Base-by-base conservation (phyloP, 2,113 vertebrate genomes). In the Zootoca vivipara region DNA sequence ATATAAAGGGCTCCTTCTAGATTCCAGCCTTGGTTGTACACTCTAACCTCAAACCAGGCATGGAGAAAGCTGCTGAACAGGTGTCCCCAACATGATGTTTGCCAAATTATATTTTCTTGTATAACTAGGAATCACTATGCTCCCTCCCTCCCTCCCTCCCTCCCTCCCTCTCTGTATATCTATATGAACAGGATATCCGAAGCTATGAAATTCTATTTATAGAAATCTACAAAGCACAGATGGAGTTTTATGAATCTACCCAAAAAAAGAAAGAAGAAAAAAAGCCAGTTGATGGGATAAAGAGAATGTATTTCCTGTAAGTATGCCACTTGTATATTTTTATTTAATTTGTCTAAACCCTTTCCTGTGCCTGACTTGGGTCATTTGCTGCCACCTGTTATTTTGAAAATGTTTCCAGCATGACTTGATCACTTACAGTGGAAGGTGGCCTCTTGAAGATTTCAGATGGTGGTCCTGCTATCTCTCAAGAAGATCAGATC, bases 191-290 rank as follows among this genome's bases (percentile, higher is more conserved):
- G 78, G 65, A 82, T 52, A 82, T 46, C 58, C 40, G 12, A 87
- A 65, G 20, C 70, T 46, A 82, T 64, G 58, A 46, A 77, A 75
- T 64, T 46, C 69, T 82, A 88, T 88, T 88, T 82, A 88, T 75
- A 46, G 46, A 58, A 62, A 1, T 74, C 70, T 77, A 67, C 69
- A 88, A 82, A 82, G 72, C 38, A 75, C 86, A 82, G 56, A 65
- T 35, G 38, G 35, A 26, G n/a, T 74, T 87, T 82, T 87, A 82
- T 65, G 28, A 74, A 82, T 69, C 69, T 74, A 87, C 69, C 28
- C 65, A 46, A 65, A 69, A 6, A 85, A 28, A 67, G 64, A 40
- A 28, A 42, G 1, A 84, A 38, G 40, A 82, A 30, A 38, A 42
- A 46, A 20, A 28, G 46, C 38, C 65, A 83, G 30, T 40, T 75